These are phyloP conservation scores for Yoshiicerus persimilis DNA, from an alignment of 1,140 invertebrate species.

Conservation along the genomic window DNA sequence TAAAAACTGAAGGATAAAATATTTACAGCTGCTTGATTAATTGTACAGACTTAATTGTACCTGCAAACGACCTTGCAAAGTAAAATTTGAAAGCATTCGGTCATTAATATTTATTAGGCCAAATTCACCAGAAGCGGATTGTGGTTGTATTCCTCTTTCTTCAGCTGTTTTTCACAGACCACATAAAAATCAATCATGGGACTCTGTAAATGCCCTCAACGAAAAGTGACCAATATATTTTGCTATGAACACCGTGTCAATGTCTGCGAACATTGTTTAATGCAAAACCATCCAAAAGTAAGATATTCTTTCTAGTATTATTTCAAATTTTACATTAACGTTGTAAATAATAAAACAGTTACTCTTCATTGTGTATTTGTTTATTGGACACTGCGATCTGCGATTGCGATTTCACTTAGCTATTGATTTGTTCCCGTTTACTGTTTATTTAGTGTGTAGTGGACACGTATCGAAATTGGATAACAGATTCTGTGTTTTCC, in stretches of 20 bases:
- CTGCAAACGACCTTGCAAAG: too few species aligned
- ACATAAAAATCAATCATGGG: slow-evolving; percentile 70
- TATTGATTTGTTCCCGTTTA: background rate
- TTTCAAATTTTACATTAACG: background rate
- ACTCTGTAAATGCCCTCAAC: slow-evolving; percentile 95
- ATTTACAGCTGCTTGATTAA: too few species aligned
- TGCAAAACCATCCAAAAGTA: slow-evolving; percentile 93
- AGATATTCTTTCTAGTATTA: slow-evolving; percentile 42
- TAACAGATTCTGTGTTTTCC: slow-evolving; percentile 95
- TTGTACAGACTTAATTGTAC: too few species aligned
- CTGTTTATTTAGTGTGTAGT: slow-evolving; percentile 86
- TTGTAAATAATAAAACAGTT: too few species aligned
- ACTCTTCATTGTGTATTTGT: too few species aligned
- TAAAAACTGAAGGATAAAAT: too few species aligned
- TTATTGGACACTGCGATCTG: too few species aligned
- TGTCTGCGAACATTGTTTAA: slow-evolving; percentile 97
- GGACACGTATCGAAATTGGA: slow-evolving; percentile 95
- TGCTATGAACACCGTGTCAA: slow-evolving; percentile 98
- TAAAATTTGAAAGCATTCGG: too few species aligned
- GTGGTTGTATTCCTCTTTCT: background rate
- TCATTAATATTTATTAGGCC: too few species aligned
- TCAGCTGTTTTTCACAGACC: background rate
- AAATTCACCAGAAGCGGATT: too few species aligned
- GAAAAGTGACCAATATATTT: slow-evolving; percentile 94
- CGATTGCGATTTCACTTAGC: too few species aligned